A percentile compares a stretch with the other conserved stretches of the same genome.
Evolutionary conservation across 2,797 vertebrate species (phyloP).

Genomic region (Zalophus californianus): DNA sequence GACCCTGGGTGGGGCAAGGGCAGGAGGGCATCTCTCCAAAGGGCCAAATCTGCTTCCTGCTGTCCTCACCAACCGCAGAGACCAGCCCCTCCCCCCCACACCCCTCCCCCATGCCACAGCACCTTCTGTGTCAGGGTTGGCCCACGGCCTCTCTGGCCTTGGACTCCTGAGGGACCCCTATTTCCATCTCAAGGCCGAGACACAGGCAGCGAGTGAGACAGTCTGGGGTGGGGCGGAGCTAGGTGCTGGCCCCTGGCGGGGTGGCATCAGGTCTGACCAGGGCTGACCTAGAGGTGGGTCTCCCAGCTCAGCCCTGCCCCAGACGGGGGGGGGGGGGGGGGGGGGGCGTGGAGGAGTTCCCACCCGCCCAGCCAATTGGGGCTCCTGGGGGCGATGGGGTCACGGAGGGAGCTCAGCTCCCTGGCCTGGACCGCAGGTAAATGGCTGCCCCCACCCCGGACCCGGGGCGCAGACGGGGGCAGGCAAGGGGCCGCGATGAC

Average conservation of each 20-base stretch:
- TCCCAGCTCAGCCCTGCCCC: background rate
- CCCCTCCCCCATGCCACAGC: accelerated
- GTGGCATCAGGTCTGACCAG: background rate
- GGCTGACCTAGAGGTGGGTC: accelerated
- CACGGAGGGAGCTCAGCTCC: background rate
- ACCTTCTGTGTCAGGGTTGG: accelerated
- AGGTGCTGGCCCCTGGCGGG: background rate
- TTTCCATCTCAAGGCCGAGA: background rate
- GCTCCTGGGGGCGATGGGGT: too few relatives aligned
- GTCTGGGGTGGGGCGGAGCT: background rate
- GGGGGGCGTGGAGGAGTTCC: too few relatives aligned
- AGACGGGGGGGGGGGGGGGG: background rate
- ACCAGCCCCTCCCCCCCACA: background rate
- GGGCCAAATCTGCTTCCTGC: background rate
- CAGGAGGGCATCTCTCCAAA: background rate
- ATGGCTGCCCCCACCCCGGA: accelerated
- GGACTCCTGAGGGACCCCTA: background rate
- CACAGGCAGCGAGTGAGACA: background rate
- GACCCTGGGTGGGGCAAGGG: too few relatives aligned
- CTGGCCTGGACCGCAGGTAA: background rate
- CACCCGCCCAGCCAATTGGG: background rate
- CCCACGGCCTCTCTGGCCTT: background rate
- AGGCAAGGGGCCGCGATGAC: background rate
- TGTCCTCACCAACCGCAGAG: too few relatives aligned
- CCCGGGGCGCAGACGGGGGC: background rate